Evolutionary conservation across 2,113 vertebrate genomes (phyloP), one percentile per base, ranked within the genome.

Genomic region (Heterotilapia buettikoferi): DNA sequence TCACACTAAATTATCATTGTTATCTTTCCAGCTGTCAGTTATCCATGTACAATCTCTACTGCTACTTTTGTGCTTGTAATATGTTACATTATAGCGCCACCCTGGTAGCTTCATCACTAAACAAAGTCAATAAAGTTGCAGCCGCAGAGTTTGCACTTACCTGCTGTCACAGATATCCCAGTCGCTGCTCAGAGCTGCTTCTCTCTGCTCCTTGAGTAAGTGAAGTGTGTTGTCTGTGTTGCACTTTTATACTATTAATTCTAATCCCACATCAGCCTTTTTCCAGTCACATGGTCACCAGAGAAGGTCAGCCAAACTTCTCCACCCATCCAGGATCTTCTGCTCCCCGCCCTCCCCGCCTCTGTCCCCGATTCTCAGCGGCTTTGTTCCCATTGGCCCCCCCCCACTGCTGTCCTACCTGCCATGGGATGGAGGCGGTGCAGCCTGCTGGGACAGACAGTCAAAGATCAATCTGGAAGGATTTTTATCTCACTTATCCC

Each of bases 201-300:
- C 57, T 82, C 40, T 56, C 52, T 87, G 36, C 83, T 82, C 14
- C 47, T 73, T 7, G 56, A 68, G 12, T 84, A 47, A 24, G 73
- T 86, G 84, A 56, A 7, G 45, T 47, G 14, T 6, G 21, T 63
- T 45, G 47, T 36, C 63, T 2, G 24, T 3, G 7, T 38, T 5
- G 47, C 5, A 47, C 90, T 94, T 95, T 95, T 96, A 97, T 96
- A 95, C 19, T 80, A 68, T 80, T 54, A 40, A 26, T 61, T n/a
- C 56, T 96, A 95, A 96, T 96, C 96, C 71, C 9, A 47, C 73
- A 50, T 68, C 88, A 79, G 83, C 89, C 84, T 85, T 86, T 94
- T 91, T 80, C 86, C 89, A 86, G 92, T 95, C 93, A 95, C 89
- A 79, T 90, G 93, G 14, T 87, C 90, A 14, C 14, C 12, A 11